Percentiles rank a stretch among this genome's conserved stretches.
These are phyloP conservation scores for Dioctria linearis DNA, from an alignment of 2,888 invertebrate species.

Conservation along the genomic window DNA sequence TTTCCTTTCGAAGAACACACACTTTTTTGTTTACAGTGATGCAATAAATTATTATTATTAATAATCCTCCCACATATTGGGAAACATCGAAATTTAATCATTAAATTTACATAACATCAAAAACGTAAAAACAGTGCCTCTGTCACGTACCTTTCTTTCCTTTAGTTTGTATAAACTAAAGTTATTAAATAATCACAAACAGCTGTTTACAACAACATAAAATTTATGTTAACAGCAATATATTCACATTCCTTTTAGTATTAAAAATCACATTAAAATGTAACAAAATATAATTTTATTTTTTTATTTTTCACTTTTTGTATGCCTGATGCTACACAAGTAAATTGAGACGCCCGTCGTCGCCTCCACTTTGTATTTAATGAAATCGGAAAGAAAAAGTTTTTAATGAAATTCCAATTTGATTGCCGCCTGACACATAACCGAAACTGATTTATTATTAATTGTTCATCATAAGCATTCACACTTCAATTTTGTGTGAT, in stretches of 20 bases:
- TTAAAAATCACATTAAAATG: slow-evolving; percentile 37
- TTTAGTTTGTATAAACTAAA: not conserved
- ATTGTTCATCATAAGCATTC: not conserved
- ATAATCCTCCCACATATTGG: not conserved
- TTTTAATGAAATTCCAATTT: no score
- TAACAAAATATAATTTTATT: slow-evolving; percentile 3
- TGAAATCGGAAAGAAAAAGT: no score
- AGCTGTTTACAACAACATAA: not conserved
- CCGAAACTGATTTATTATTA: slow-evolving; percentile 3
- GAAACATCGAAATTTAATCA: not conserved
- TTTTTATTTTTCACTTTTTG: not conserved
- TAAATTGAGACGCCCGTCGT: no score
- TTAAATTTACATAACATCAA: slow-evolving; percentile 29
- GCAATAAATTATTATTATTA: no score
- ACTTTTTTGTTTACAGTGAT: no score
- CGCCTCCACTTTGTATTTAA: no score
- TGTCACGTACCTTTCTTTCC: slow-evolving; percentile 28
- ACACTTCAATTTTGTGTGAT: no score
- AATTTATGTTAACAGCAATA: not conserved
- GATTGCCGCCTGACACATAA: not conserved
- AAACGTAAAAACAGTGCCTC: not conserved
- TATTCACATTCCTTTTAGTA: slow-evolving; percentile 4
- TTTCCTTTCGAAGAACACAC: no score
- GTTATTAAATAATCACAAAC: slow-evolving; percentile 19
- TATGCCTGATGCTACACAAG: no score